phyloP scores from a whole-genome alignment of 2,113 vertebrate genomes.

The Menura novaehollandiae region DNA sequence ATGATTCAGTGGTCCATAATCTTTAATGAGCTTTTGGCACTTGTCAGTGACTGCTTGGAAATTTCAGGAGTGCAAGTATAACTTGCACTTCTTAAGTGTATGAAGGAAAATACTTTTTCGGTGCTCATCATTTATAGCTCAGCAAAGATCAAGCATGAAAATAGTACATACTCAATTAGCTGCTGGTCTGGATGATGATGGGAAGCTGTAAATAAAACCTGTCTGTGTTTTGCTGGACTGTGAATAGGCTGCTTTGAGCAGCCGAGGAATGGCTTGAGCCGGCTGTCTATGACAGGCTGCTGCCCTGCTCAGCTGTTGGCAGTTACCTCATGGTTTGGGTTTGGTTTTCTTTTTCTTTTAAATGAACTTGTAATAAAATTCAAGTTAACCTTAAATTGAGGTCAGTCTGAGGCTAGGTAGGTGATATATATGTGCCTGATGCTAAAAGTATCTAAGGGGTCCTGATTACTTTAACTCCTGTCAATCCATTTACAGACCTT shows the following conservation, averaged over 20 bases:
- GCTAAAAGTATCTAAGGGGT: neutral
- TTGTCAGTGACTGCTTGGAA: neutral
- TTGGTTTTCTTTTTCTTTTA: neutral
- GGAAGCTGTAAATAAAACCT: conserved; percentile 1
- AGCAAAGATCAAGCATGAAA: conserved; percentile 51
- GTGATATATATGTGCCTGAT: neutral
- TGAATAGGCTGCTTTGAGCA: conserved; percentile 27
- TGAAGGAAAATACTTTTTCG: neutral
- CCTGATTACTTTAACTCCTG: conserved; percentile 1
- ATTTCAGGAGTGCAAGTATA: neutral
- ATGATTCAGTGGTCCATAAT: conserved; percentile 2
- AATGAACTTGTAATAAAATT: conserved; percentile 12
- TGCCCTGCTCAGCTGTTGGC: conserved; percentile 29
- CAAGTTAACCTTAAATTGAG: conserved; percentile 4
- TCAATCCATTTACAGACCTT: neutral
- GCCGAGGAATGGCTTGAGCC: neutral
- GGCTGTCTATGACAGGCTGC: neutral
- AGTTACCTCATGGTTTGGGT: neutral
- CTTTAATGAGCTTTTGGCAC: neutral
- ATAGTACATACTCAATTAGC: conserved; percentile 15
- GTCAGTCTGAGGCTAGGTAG: neutral
- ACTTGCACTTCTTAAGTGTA: neutral
- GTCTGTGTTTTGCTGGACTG: neutral
- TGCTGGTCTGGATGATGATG: neutral
- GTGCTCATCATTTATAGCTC: neutral